Base-by-base conservation (phyloP, 2,113 vertebrate genomes). In the Cheilinus undulatus region DNA sequence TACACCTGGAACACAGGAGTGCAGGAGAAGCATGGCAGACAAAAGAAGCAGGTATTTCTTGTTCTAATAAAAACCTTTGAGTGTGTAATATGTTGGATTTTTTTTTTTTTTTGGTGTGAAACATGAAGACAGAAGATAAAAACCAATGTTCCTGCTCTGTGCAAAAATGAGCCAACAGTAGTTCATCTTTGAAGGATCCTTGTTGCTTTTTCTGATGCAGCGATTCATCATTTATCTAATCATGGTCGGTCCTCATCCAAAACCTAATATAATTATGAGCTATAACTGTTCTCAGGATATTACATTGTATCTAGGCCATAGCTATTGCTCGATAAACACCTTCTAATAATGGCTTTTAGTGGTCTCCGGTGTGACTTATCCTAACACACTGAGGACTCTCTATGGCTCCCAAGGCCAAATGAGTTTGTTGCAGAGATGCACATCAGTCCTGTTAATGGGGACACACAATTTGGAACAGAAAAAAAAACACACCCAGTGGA, bases 341-440 rank as follows among this genome's bases (percentile, higher is more conserved):
- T 80, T 86, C 89, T 89, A 89, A 88, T 92, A 89, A 92, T 87
- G 89, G 76, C 84, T 88, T 86, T 87, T 84, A 88, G 81, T 80
- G 81, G 89, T 92, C 89, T 90, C 89, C 9, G 77, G 87, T 85
- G 90, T 84, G 83, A 84, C 79, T 85, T 87, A 83, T 85, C 69
- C 86, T 20, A 78, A 86, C 83, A 82, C 83, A 83, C 43, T 34
- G 69, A 89, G 73, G 49, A 82, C 88, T 83, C 78, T 81, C 61
- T 17, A 69, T 46, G 54, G 88, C 85, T 86, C 83, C 88, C 86
- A 62, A 77, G 89, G 83, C 84, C 86, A 87, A 77, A 87, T 83
- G 85, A 87, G 59, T 86, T 82, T 68, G 79, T 80, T 82, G 76
- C 73, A 69, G 60, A 83, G 81, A 88, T 75, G 83, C 48, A 78